phyloP scores from a whole-genome alignment of 2,113 vertebrate genomes.

The Falco punctatus region DNA sequence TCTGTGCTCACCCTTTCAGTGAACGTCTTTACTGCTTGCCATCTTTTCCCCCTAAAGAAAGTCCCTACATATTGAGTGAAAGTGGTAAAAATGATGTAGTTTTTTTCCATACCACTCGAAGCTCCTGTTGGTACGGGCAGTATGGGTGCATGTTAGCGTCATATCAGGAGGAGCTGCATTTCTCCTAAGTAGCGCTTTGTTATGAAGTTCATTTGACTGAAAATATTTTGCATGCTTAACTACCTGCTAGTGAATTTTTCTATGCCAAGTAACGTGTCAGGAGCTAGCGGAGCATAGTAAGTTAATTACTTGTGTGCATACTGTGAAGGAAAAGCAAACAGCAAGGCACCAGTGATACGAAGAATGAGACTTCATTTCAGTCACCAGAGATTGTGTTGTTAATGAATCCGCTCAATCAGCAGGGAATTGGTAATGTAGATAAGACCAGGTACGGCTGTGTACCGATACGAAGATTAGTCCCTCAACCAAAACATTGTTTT shows the following conservation, averaged over 20 bases:
- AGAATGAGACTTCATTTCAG: conserved; percentile 67
- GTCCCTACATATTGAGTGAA: not conserved
- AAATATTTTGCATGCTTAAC: conserved; percentile 71
- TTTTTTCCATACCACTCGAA: not conserved
- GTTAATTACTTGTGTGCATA: conserved; percentile 76
- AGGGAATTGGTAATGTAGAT: conserved; percentile 47
- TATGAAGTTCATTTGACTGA: conserved; percentile 57
- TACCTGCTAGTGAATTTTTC: conserved; percentile 64
- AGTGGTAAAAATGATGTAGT: not conserved
- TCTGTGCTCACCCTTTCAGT: not conserved
- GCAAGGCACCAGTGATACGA: conserved; percentile 49
- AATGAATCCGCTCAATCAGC: conserved; percentile 67
- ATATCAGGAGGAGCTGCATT: not conserved
- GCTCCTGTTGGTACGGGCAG: not conserved
- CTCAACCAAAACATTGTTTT: conserved; percentile 55
- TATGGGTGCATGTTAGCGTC: not conserved
- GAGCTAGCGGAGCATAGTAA: conserved; percentile 65
- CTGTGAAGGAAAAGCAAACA: conserved; percentile 67
- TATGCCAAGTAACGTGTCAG: conserved; percentile 63
- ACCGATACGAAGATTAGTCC: conserved; percentile 36
- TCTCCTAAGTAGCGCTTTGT: conserved; percentile 27
- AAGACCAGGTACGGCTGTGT: conserved; percentile 52
- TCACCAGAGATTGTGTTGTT: conserved; percentile 58
- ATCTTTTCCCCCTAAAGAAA: not conserved
- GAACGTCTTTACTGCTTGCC: not conserved